Evolutionary conservation across 2,797 vertebrate species (phyloP).

Genomic region (Chloroceryle inda): DNA sequence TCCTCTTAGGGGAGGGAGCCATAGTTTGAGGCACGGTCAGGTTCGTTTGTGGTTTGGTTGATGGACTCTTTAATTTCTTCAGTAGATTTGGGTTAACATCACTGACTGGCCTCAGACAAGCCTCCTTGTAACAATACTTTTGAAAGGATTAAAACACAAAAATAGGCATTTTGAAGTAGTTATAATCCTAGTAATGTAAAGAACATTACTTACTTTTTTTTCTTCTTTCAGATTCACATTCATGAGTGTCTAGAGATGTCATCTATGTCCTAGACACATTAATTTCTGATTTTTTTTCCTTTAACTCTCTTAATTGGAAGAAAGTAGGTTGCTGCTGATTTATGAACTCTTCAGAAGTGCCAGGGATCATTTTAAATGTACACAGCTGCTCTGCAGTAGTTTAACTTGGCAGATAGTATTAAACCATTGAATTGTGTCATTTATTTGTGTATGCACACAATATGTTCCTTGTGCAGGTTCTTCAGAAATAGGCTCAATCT

Average conservation of each 20-base stretch:
- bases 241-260: slow-evolving; percentile 71
- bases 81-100: neutral
- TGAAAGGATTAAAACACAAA: slow-evolving; percentile 9
- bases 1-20: neutral
- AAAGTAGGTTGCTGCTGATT: slow-evolving; percentile 82
- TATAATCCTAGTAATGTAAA: neutral
- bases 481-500: slow-evolving; percentile 68
- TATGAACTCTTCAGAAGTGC: slow-evolving; percentile 81
- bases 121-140: neutral
- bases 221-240: slow-evolving; percentile 52
- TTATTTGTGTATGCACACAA: slow-evolving; percentile 85
- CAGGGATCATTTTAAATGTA: slow-evolving; percentile 83
- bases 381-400: slow-evolving; percentile 83
- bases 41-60: neutral
- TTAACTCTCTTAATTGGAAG: slow-evolving; percentile 82
- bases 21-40: neutral
- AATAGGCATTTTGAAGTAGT: neutral
- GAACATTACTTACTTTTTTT: slow-evolving; percentile 10
- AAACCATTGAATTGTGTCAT: slow-evolving; percentile 84
- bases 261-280: slow-evolving; percentile 78
- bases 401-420: slow-evolving; percentile 85
- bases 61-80: neutral
- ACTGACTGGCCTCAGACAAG: neutral
- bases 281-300: slow-evolving; percentile 76
- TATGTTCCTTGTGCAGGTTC: slow-evolving; percentile 84